Percentiles rank a stretch among this genome's conserved stretches.
Evolutionary conservation across 2,888 invertebrate genomes (phyloP).

Genomic region (Drosophila neotestacea): DNA sequence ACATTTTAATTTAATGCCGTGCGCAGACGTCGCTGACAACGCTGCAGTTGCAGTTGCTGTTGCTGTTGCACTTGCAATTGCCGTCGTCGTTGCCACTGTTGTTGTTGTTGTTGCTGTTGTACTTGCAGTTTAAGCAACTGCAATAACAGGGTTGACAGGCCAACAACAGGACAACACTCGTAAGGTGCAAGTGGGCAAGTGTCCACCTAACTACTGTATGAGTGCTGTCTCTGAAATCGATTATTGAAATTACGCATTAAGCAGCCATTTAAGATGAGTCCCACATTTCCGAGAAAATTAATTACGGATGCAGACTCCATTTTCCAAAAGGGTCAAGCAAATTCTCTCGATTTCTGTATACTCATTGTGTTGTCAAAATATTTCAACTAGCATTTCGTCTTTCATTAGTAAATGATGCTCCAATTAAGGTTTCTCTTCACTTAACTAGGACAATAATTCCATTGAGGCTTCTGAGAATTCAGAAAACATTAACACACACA

Average conservation of each 20-base stretch:
- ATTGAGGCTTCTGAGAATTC: not conserved
- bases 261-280: slow-evolving; percentile 22
- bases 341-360: slow-evolving; percentile 1
- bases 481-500: not conserved
- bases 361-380: slow-evolving; percentile 13
- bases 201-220: slow-evolving; percentile 12
- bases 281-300: slow-evolving; percentile 50
- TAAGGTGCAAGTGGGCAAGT: slow-evolving; percentile 22
- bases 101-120: not conserved
- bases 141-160: slow-evolving; percentile 30
- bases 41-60: slow-evolving; percentile 9
- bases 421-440: slow-evolving; percentile 32
- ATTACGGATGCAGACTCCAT: slow-evolving; percentile 35
- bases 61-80: slow-evolving; percentile 7
- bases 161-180: slow-evolving; percentile 2
- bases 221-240: slow-evolving; percentile 43
- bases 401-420: slow-evolving; percentile 37
- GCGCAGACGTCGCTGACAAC: slow-evolving; percentile 63
- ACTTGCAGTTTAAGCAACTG: slow-evolving; percentile 25
- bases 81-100: not conserved
- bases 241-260: slow-evolving; percentile 40
- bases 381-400: slow-evolving; percentile 8
- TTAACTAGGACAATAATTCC: slow-evolving; percentile 7
- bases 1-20: slow-evolving; percentile 80
- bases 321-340: slow-evolving; percentile 10